Conservation (phyloP, 1,140 invertebrate genomes). For the Trissolcus basalis region DNA sequence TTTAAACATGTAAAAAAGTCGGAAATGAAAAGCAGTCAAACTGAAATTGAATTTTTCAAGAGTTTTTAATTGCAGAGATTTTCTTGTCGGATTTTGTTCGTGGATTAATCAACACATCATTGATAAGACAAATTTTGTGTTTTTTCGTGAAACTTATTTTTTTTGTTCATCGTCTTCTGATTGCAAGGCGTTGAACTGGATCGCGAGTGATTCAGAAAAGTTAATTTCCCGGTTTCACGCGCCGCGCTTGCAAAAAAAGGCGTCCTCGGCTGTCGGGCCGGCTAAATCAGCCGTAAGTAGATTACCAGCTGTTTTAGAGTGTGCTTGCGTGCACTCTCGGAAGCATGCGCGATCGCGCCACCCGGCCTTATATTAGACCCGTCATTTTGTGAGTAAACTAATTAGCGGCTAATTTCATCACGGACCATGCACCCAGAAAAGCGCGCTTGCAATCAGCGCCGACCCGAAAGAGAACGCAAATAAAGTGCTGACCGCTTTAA, state of each 20-base stretch:
- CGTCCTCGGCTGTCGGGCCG: conserved; percentile 22
- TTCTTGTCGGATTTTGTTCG: no score
- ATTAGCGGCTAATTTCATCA: conserved; percentile 65
- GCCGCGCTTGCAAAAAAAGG: conserved; percentile 9
- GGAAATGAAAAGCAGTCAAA: no score
- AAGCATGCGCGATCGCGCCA: conserved; percentile 9
- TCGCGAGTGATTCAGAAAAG: conserved; percentile 41
- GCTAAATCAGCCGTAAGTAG: conserved; percentile 63
- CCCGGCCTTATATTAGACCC: conserved; percentile 15
- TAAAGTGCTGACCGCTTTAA: conserved; percentile 40
- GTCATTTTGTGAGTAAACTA: conserved; percentile 67
- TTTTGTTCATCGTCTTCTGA: conserved; percentile 14
- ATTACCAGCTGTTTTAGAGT: conserved; percentile 48
- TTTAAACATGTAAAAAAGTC: no score
- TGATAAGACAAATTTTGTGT: no score
- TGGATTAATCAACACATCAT: no score
- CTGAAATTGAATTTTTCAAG: no score
- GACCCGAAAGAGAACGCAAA: conserved; percentile 45
- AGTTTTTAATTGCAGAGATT: no score
- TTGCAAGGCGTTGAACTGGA: conserved; percentile 16
- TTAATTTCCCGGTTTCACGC: conserved; percentile 40
- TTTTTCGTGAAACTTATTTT: conserved; percentile 6
- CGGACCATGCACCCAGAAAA: conserved; percentile 57
- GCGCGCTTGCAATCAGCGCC: conserved; percentile 59
- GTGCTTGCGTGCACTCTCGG: conserved; percentile 17